Conservation (phyloP, 2,888 invertebrate genomes). For the Arctia plantaginis region DNA sequence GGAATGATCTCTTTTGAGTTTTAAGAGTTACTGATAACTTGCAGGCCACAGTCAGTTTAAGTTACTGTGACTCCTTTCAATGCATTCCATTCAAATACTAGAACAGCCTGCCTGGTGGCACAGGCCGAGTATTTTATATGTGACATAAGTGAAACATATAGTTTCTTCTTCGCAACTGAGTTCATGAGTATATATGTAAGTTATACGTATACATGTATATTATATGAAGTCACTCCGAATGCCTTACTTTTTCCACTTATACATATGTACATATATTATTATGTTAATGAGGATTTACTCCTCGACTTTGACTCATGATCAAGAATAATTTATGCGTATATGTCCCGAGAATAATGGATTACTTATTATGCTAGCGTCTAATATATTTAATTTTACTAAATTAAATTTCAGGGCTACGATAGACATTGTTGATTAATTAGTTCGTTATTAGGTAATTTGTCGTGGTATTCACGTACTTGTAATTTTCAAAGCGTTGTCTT, state of each 20-base stretch:
- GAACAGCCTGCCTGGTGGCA: no score
- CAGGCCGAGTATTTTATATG: no score
- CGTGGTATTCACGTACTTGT: neutral
- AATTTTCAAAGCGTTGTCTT: neutral
- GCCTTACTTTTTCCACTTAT: constrained; percentile 23
- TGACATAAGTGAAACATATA: no score
- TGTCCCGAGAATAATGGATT: constrained; percentile 24
- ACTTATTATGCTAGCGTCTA: neutral
- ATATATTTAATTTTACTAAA: constrained; percentile 3
- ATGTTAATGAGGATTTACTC: constrained; percentile 38
- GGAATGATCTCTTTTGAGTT: no score
- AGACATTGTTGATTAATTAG: neutral
- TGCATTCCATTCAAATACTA: no score
- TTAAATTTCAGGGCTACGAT: neutral
- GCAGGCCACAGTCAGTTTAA: no score
- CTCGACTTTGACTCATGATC: constrained; percentile 17
- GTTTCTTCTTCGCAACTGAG: neutral
- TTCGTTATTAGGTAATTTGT: neutral
- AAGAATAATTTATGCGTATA: constrained; percentile 35
- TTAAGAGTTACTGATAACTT: no score
- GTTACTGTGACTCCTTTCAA: no score
- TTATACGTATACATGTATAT: neutral
- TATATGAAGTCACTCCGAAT: constrained; percentile 8
- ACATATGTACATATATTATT: constrained; percentile 39
- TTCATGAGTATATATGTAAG: neutral